Percentiles rank a stretch among this genome's conserved stretches.
These are phyloP conservation scores for Nettapus auritus DNA, from an alignment of 2,113 vertebrate species.

Conservation along the genomic window DNA sequence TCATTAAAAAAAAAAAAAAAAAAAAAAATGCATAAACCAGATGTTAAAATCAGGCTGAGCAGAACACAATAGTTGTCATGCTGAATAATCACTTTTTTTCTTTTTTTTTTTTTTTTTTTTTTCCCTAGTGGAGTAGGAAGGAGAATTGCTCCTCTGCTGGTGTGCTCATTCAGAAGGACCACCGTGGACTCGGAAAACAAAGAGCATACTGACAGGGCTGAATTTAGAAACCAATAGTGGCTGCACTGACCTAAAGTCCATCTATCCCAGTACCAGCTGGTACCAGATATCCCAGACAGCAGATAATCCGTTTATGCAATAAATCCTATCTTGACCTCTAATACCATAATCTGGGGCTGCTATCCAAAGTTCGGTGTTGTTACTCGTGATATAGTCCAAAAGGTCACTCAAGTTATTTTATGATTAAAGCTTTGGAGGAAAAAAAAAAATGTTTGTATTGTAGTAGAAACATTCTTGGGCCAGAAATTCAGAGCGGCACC, in stretches of 20 bases:
- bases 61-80: neutral
- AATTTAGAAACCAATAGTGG: neutral
- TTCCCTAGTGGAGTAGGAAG: neutral
- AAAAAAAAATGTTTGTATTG: neutral
- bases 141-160: neutral
- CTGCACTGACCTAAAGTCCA: slow-evolving; percentile 5
- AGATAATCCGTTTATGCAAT: neutral
- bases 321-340: neutral
- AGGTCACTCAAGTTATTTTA: neutral
- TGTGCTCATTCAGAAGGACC: neutral
- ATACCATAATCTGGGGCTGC: neutral
- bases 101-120: neutral
- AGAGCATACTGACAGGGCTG: neutral
- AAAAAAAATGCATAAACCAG: neutral
- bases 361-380: neutral
- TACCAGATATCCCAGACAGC: neutral
- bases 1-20: neutral
- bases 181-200: neutral
- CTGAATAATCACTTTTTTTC: neutral
- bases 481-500: neutral
- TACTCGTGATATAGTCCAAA: neutral
- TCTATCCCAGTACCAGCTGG: neutral
- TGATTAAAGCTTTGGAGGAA: neutral
- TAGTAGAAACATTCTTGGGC: neutral
- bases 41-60: neutral